Base-by-base conservation (phyloP, 2,888 invertebrate species). In the Cabera pusaria region DNA sequence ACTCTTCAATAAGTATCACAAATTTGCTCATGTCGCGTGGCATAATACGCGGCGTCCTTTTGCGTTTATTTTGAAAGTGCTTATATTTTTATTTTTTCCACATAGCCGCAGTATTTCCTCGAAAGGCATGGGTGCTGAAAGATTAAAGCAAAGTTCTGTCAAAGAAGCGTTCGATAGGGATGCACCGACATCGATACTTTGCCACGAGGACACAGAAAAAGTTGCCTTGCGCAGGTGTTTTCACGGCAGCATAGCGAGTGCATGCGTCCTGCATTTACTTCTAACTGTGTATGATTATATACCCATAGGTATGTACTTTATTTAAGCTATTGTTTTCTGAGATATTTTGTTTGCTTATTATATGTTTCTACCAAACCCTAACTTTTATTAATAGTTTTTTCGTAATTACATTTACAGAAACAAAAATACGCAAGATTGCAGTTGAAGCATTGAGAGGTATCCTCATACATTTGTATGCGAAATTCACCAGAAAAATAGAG, bases 221-320 rank as follows among this genome's bases (percentile, higher is more conserved):
- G 2, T 38, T 5, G 4, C 18, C 8, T 37, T 33, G 23, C 37
- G 37, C 6, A 37, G 1, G 8, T 22, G 29, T 28, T 43, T 19
- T 7, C 33, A 34, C n/a, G 25, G 25, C 1, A 25, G 43, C 17
- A n/a, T 43, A 5, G 0, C 7, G 0, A 22, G 20, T n/a, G 28
- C 37, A 0, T 1, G 0, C 0, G 7, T 33, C 7, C 2, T 43
- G 3, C 8, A 27, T 3, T 5, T 5, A 2, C 18, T 41, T 1
- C 8, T 2, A 1, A 9, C 0, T 1, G 10, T 29, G 4, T n/a
- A 14, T 5, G 1, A 3, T 12, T 43, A 22, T 33, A 37, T 37
- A 14, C 43, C 43, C 6, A 12, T 9, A 19, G 43, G 43, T 43
- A 25, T 7, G n/a, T n/a, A n/a, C n/a, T n/a, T n/a, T n/a, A n/a